phyloP scores from a whole-genome alignment of 2,113 vertebrate species.

The Lampris megalopsis region DNA sequence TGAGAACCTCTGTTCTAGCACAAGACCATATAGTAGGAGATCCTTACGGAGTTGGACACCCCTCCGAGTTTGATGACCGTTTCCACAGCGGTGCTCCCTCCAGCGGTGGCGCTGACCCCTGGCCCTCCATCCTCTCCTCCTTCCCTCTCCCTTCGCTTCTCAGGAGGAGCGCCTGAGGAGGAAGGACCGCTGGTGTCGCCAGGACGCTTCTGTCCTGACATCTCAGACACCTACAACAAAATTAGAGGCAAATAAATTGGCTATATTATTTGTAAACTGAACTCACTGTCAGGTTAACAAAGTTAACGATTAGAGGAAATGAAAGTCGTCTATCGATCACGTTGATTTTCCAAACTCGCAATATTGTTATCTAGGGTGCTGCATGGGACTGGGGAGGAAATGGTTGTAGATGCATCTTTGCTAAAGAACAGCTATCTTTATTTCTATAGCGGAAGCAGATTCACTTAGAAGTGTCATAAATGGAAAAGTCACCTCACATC shows the following conservation, averaged over 20 bases:
- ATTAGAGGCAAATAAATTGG: background rate
- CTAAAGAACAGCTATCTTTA: background rate
- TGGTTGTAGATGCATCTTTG: too few relatives aligned
- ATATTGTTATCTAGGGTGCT: too few relatives aligned
- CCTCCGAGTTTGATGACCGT: conserved; percentile 96
- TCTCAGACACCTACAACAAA: conserved; percentile 68
- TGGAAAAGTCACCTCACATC: background rate
- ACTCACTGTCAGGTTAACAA: too few relatives aligned
- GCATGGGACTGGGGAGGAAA: too few relatives aligned
- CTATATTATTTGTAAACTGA: too few relatives aligned
- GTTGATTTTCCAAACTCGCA: too few relatives aligned
- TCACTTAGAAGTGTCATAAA: rapidly evolving
- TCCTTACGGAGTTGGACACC: conserved; percentile 90
- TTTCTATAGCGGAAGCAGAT: background rate
- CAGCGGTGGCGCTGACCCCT: conserved; percentile 82
- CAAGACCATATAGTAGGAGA: background rate
- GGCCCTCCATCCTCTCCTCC: conserved; percentile 79
- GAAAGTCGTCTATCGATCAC: too few relatives aligned
- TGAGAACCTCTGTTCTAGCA: too few relatives aligned
- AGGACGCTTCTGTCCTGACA: conserved; percentile 92
- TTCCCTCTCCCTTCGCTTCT: conserved; percentile 92
- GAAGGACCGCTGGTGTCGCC: conserved; percentile 85
- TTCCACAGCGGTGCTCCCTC: conserved; percentile 91
- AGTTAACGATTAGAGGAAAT: too few relatives aligned
- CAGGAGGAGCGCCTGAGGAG: conserved; percentile 85